These are phyloP conservation scores for Euphonia xanthogaster DNA, from an alignment of 2,797 vertebrate genomes.

Conservation along the genomic window DNA sequence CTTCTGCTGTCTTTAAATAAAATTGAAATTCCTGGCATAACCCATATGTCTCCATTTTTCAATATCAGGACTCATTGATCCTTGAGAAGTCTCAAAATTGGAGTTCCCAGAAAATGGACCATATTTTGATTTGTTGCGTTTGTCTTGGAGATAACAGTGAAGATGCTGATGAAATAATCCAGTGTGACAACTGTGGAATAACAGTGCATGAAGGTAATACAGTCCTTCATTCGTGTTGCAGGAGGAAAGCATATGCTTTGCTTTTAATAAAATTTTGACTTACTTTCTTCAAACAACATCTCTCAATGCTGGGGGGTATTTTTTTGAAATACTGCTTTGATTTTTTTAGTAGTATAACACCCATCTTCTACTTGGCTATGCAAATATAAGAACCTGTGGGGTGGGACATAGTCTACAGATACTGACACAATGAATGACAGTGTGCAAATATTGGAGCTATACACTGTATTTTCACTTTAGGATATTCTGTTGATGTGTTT, in stretches of 20 bases:
- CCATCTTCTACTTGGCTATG: not conserved
- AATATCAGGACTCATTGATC: slow-evolving; percentile 87
- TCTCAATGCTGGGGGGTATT: not conserved
- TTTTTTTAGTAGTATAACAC: not conserved
- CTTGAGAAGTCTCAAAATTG: slow-evolving; percentile 92
- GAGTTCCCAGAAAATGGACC: slow-evolving; percentile 93
- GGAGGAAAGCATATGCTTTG: not conserved
- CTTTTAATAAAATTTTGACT: not conserved
- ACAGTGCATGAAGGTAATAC: slow-evolving; percentile 97
- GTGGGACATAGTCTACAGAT: not conserved
- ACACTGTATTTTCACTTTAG: not conserved
- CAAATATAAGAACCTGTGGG: not conserved
- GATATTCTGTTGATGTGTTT: not conserved
- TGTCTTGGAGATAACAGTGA: slow-evolving; percentile 99
- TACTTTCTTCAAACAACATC: not conserved
- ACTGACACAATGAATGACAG: not conserved
- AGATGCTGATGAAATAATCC: slow-evolving; percentile 98
- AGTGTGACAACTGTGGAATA: slow-evolving; percentile 99
- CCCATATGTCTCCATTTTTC: slow-evolving; percentile 47
- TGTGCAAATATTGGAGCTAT: not conserved
- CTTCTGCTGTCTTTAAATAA: not conserved
- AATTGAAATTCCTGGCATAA: not conserved
- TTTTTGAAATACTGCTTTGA: not conserved
- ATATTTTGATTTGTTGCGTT: slow-evolving; percentile 98
- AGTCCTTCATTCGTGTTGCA: not conserved